A percentile compares a stretch with the other conserved stretches of the same genome.
Evolutionary conservation across 1,140 invertebrate genomes (phyloP).

Genomic region (Venustaconcha ellipsiformis): DNA sequence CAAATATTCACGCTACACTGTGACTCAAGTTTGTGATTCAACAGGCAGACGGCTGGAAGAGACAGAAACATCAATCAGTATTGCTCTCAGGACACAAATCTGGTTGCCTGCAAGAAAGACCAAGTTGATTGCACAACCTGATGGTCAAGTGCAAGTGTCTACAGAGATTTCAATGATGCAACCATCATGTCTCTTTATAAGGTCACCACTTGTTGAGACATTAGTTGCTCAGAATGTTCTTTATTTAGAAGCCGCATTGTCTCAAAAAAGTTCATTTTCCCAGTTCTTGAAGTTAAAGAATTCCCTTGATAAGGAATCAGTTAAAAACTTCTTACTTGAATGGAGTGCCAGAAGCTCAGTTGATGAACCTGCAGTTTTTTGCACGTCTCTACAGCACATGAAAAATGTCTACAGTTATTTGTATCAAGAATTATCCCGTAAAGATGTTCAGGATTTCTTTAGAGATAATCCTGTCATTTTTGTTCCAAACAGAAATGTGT

Average conservation of each 20-base stretch:
- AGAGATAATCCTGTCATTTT: slow-evolving; percentile 58
- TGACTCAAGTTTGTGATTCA: slow-evolving; percentile 16
- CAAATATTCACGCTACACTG: slow-evolving; percentile 25
- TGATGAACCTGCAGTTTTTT: slow-evolving; percentile 40
- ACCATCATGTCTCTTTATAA: slow-evolving; percentile 22
- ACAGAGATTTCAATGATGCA: slow-evolving; percentile 1
- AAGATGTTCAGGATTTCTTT: slow-evolving; percentile 57
- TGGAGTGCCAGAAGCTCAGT: slow-evolving; percentile 43
- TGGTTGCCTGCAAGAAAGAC: slow-evolving; percentile 38
- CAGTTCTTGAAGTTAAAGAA: slow-evolving; percentile 51
- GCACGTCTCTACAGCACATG: slow-evolving; percentile 48
- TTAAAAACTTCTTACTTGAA: slow-evolving; percentile 44
- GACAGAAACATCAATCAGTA: slow-evolving; percentile 33
- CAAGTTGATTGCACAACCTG: not conserved
- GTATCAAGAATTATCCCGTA: slow-evolving; percentile 39
- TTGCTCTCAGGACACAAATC: slow-evolving; percentile 27
- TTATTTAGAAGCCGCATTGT: slow-evolving; percentile 16
- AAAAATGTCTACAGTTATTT: slow-evolving; percentile 53
- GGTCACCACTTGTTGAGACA: slow-evolving; percentile 8
- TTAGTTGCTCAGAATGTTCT: slow-evolving; percentile 35
- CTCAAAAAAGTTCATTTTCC: slow-evolving; percentile 35
- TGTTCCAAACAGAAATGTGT: slow-evolving; percentile 37
- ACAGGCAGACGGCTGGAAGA: slow-evolving; percentile 3
- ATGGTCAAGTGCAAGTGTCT: not conserved
- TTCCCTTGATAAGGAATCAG: slow-evolving; percentile 21